These are phyloP conservation scores for Bombycilla garrulus DNA, from an alignment of 2,113 vertebrate species.

Conservation along the genomic window DNA sequence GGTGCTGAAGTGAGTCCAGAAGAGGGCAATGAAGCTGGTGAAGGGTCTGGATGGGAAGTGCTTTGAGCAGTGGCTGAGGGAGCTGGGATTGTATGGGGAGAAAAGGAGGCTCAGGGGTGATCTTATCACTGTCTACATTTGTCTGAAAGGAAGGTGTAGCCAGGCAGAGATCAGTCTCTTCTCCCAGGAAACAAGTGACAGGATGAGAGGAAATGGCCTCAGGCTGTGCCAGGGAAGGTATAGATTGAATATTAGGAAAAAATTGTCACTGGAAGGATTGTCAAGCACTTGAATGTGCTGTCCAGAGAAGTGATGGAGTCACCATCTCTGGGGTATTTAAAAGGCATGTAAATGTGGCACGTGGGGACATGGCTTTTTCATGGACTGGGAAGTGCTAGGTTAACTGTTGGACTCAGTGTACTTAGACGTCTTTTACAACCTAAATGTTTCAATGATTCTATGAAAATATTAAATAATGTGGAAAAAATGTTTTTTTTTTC, in stretches of 20 bases:
- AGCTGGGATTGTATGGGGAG: neutral
- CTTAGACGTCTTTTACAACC: neutral
- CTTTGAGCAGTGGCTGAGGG: neutral
- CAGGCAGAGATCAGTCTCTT: fast-evolving
- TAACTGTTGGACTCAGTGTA: fast-evolving
- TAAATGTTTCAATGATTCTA: neutral
- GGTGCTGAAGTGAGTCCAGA: neutral
- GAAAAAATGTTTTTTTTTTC: neutral
- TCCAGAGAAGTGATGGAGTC: neutral
- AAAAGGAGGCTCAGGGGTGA: neutral
- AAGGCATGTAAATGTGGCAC: neutral
- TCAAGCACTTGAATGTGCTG: neutral
- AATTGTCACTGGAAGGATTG: neutral
- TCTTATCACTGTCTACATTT: neutral
- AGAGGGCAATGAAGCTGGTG: neutral
- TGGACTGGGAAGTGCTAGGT: neutral
- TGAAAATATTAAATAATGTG: neutral
- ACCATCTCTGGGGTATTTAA: neutral
- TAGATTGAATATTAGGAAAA: neutral
- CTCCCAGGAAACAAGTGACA: neutral
- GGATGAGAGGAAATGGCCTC: neutral
- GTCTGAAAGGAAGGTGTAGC: neutral
- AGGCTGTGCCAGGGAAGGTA: neutral
- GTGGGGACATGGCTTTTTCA: neutral
- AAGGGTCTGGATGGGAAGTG: neutral